Evolutionary conservation across 2,797 vertebrate species (phyloP).

Genomic region (Pangasius krempfi): DNA sequence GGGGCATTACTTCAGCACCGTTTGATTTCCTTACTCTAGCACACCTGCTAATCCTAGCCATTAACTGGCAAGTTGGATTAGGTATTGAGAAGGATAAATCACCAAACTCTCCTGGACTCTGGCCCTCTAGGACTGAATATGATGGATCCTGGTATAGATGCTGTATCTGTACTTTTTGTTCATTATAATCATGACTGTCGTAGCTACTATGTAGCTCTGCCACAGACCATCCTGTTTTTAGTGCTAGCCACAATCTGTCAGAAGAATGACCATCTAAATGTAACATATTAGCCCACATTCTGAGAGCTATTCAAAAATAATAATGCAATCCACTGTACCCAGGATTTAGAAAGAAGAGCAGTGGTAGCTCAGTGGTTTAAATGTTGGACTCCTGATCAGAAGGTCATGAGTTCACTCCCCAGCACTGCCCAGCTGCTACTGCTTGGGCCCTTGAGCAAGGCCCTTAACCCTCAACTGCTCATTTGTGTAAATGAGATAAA

Average conservation of each 20-base stretch:
- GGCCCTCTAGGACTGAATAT: background rate
- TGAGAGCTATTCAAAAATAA: background rate
- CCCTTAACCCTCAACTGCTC: no score
- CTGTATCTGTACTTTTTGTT: background rate
- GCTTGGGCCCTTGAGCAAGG: no score
- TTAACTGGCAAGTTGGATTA: background rate
- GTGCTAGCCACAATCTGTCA: background rate
- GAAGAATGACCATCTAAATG: background rate
- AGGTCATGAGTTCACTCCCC: no score
- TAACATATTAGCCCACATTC: background rate
- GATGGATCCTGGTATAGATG: background rate
- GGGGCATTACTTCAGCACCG: background rate
- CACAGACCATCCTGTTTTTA: conserved; percentile 9
- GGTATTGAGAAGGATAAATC: background rate
- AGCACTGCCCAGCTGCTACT: no score
- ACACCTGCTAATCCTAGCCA: background rate
- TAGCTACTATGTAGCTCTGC: background rate
- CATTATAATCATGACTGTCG: background rate
- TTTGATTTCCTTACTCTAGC: background rate
- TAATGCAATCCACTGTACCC: background rate
- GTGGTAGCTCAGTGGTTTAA: no score
- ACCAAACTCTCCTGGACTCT: background rate
- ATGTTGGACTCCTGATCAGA: no score
- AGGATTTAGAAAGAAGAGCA: no score
- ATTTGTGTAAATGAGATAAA: no score